Evolutionary conservation across 2,888 invertebrate species (phyloP).

Genomic region (Phalangium opilio): DNA sequence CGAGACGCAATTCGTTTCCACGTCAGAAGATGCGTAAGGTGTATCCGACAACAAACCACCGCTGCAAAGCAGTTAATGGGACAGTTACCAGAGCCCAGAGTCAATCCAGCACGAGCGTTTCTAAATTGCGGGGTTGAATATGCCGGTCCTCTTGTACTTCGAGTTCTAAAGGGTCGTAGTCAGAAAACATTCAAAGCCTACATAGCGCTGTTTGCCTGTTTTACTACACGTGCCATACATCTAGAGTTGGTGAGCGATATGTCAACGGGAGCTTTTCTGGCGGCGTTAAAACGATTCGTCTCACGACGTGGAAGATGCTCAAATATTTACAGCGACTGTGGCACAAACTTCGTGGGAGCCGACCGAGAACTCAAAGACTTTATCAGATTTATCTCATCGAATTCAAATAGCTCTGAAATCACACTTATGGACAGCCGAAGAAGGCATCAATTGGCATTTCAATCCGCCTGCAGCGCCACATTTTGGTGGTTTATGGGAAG

Average conservation of each 20-base stretch:
- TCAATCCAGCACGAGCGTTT: not conserved
- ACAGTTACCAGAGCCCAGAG: constrained; percentile 2
- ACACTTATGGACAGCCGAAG: too few relatives aligned
- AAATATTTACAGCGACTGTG: too few relatives aligned
- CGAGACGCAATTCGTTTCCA: not conserved
- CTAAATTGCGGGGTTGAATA: too few relatives aligned
- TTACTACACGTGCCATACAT: constrained; percentile 10
- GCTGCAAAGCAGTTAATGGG: constrained; percentile 2
- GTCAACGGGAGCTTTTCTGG: constrained; percentile 15
- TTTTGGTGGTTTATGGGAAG: constrained; percentile 17
- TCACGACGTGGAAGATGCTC: too few relatives aligned
- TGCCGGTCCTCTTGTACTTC: constrained; percentile 5
- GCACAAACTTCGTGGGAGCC: constrained; percentile 18
- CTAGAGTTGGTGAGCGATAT: constrained; percentile 15
- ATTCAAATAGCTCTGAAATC: too few relatives aligned
- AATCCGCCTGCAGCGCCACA: too few relatives aligned
- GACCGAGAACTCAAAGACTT: constrained; percentile 6
- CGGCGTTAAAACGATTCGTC: constrained; percentile 11
- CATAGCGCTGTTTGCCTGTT: too few relatives aligned
- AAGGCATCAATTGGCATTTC: too few relatives aligned
- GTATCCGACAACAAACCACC: constrained; percentile 2
- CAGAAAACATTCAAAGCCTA: too few relatives aligned
- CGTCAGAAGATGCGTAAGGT: constrained; percentile 4
- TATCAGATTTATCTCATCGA: too few relatives aligned
- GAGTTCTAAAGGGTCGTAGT: not conserved